Evolutionary conservation across 2,797 vertebrate species (phyloP).

Genomic region (Sebastes melanostomus): DNA sequence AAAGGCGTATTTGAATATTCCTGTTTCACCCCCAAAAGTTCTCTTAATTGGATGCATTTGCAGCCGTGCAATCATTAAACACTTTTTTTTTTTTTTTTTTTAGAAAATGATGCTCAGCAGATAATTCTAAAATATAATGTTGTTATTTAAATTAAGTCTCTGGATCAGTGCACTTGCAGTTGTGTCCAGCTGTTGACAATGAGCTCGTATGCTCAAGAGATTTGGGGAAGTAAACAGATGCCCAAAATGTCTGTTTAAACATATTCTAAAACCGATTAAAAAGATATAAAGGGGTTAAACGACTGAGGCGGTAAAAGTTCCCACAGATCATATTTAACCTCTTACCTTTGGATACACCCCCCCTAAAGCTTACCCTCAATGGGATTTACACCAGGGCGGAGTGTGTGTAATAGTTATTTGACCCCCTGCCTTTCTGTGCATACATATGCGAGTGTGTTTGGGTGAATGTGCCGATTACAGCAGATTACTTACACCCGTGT

Average conservation of each 20-base stretch:
- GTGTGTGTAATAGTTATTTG: conserved; percentile 69
- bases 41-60: background rate
- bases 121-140: conserved; percentile 33
- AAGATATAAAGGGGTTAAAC: conserved; percentile 68
- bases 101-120: background rate
- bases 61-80: background rate
- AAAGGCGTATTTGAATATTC: background rate
- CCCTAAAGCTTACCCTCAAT: conserved; percentile 64
- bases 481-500: conserved; percentile 80
- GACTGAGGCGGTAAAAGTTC: conserved; percentile 56
- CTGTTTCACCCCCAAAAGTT: background rate
- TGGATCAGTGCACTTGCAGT: conserved; percentile 52
- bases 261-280: conserved; percentile 72
- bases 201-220: conserved; percentile 60
- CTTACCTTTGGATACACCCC: conserved; percentile 51
- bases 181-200: conserved; percentile 69
- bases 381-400: conserved; percentile 66
- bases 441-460: conserved; percentile 68
- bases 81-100: background rate
- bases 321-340: conserved; percentile 70
- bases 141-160: conserved; percentile 33
- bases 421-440: conserved; percentile 51
- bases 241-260: conserved; percentile 70
- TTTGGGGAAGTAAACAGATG: conserved; percentile 65
- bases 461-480: conserved; percentile 73